phyloP scores from a whole-genome alignment of 2,113 vertebrate species.

The Toxotes jaculatrix region DNA sequence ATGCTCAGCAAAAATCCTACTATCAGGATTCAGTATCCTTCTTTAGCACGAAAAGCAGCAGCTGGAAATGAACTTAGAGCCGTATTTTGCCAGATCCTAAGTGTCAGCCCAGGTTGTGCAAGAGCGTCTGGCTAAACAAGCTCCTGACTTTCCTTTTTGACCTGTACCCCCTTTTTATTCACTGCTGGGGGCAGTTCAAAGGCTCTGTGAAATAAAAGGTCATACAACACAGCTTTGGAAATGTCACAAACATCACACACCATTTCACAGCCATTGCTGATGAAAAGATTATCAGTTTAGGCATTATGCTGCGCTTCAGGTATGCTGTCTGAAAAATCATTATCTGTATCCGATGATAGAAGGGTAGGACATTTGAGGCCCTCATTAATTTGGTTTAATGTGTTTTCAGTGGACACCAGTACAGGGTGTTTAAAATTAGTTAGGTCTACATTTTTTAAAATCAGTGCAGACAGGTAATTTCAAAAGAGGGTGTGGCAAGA shows the following conservation, averaged over 20 bases:
- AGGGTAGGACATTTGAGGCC: not conserved
- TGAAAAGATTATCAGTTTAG: slow-evolving; percentile 8
- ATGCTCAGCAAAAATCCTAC: not conserved
- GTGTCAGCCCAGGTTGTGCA: not conserved
- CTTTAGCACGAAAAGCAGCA: not conserved
- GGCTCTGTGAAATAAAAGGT: slow-evolving; percentile 77
- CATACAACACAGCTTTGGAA: slow-evolving; percentile 67
- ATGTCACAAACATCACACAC: slow-evolving; percentile 80
- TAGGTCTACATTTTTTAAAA: too few species aligned
- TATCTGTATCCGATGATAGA: not conserved
- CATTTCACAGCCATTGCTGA: slow-evolving; percentile 51
- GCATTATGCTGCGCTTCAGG: not conserved
- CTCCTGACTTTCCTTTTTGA: slow-evolving; percentile 56
- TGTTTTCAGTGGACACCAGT: not conserved
- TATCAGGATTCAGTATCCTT: not conserved
- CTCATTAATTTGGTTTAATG: not conserved
- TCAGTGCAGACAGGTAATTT: too few species aligned
- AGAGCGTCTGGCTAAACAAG: slow-evolving; percentile 31
- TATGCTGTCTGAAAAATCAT: not conserved
- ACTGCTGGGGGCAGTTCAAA: slow-evolving; percentile 72
- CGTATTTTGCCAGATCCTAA: slow-evolving; percentile 31
- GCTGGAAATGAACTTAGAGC: not conserved
- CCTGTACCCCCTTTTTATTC: slow-evolving; percentile 36
- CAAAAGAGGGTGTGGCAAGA: not conserved
- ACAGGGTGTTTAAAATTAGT: not conserved